phyloP scores from a whole-genome alignment of 2,797 vertebrate genomes.

The Phalloptychus januarius region DNA sequence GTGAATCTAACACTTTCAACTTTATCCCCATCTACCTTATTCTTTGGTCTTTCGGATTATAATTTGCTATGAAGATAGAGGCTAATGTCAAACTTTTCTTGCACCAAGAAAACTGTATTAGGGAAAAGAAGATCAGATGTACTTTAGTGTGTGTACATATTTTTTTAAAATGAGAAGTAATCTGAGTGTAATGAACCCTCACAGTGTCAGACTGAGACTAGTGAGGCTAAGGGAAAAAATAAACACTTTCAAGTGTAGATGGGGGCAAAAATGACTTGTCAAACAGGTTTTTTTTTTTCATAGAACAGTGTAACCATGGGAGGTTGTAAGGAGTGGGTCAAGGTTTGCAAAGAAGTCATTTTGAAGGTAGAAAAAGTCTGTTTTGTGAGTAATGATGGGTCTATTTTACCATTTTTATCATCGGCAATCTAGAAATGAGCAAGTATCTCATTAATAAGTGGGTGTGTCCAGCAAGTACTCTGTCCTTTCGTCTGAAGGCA shows the following conservation, averaged over 20 bases:
- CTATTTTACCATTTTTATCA: background rate
- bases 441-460: constrained; percentile 1
- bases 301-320: constrained; percentile 4
- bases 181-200: constrained; percentile 36
- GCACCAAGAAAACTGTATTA: background rate
- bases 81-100: background rate
- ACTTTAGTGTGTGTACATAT: constrained; percentile 5
- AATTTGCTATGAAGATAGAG: background rate
- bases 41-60: background rate
- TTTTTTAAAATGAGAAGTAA: constrained; percentile 32
- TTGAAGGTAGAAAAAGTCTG: background rate
- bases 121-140: background rate
- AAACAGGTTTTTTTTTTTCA: constrained; percentile 52
- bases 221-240: constrained; percentile 36
- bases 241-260: constrained; percentile 33
- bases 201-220: constrained; percentile 32
- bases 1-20: background rate
- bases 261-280: constrained; percentile 49
- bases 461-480: constrained; percentile 60
- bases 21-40: background rate
- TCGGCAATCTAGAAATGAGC: constrained; percentile 9
- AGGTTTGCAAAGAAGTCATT: background rate
- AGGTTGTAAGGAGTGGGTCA: background rate
- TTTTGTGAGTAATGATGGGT: background rate
- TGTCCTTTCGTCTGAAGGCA: constrained; percentile 47